Conservation (phyloP, 2,797 vertebrate species). For the Gymnoscopelus microlampas region DNA sequence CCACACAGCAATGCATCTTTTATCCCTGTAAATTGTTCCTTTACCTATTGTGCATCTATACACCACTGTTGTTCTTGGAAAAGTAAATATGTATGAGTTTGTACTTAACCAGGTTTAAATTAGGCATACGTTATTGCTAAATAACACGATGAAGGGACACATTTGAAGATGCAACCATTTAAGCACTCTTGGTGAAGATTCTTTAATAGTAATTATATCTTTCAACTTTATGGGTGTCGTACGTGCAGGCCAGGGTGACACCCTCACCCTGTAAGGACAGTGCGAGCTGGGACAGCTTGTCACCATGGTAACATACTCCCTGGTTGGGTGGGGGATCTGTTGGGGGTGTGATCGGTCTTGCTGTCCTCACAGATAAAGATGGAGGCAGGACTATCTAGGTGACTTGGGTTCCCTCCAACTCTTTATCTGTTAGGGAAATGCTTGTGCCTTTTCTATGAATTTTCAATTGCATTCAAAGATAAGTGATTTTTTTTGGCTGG, state of each 20-base stretch:
- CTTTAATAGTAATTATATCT: background rate
- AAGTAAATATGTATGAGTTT: too few species aligned
- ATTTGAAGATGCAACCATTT: too few species aligned
- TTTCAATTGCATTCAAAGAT: constrained; percentile 51
- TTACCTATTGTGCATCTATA: background rate
- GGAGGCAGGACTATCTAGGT: constrained; percentile 67
- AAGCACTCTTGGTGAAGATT: too few species aligned
- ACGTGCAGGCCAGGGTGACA: too few species aligned
- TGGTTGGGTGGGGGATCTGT: constrained; percentile 70
- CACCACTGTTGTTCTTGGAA: too few species aligned
- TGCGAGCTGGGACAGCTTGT: constrained; percentile 40
- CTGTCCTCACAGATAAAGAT: constrained; percentile 76
- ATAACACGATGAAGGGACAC: too few species aligned
- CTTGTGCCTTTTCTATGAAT: constrained; percentile 44
- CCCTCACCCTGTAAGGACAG: background rate
- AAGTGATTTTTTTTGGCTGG: constrained; percentile 30
- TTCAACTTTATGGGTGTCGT: too few species aligned
- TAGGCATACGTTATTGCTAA: too few species aligned
- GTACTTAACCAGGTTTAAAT: too few species aligned
- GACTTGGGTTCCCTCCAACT: constrained; percentile 45
- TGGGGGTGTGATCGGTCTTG: constrained; percentile 53
- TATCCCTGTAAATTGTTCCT: constrained; percentile 23
- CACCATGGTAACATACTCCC: constrained; percentile 53
- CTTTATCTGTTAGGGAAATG: constrained; percentile 74
- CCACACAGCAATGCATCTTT: constrained; percentile 33